Conservation (phyloP, 1,140 invertebrate genomes). For the Trichonephila inaurata region DNA sequence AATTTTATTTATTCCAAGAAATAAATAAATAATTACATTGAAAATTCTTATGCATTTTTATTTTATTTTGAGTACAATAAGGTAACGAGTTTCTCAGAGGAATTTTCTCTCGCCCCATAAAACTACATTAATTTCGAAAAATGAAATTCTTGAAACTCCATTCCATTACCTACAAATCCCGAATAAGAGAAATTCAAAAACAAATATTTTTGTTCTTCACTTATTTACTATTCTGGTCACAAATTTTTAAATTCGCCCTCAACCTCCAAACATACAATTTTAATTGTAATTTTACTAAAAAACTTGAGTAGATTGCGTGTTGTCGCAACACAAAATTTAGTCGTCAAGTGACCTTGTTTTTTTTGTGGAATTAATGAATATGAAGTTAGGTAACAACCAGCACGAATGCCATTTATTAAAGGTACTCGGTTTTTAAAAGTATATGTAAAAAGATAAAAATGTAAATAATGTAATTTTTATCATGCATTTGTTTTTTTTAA, state of each 20-base stretch:
- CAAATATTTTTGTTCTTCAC: too few species aligned
- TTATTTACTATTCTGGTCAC: background rate
- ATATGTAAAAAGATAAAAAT: background rate
- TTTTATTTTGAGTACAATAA: too few species aligned
- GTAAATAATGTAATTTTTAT: background rate
- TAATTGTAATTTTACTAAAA: background rate
- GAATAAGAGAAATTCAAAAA: too few species aligned
- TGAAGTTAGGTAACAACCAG: background rate
- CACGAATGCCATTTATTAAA: background rate
- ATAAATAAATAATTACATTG: too few species aligned
- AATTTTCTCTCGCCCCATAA: too few species aligned
- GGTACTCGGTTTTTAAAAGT: background rate
- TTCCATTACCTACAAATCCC: too few species aligned
- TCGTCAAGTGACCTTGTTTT: background rate
- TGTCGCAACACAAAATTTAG: background rate
- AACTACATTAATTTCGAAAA: too few species aligned
- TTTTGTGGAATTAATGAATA: slow-evolving; percentile 11
- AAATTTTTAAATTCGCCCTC: background rate
- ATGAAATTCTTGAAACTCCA: too few species aligned
- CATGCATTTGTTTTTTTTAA: too few species aligned
- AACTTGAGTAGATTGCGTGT: background rate
- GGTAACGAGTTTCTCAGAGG: too few species aligned
- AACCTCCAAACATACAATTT: background rate
- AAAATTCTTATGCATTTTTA: too few species aligned
- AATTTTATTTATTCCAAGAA: too few species aligned